phyloP scores from a whole-genome alignment of 2,888 invertebrate genomes.

The Tachystola acroxantha region DNA sequence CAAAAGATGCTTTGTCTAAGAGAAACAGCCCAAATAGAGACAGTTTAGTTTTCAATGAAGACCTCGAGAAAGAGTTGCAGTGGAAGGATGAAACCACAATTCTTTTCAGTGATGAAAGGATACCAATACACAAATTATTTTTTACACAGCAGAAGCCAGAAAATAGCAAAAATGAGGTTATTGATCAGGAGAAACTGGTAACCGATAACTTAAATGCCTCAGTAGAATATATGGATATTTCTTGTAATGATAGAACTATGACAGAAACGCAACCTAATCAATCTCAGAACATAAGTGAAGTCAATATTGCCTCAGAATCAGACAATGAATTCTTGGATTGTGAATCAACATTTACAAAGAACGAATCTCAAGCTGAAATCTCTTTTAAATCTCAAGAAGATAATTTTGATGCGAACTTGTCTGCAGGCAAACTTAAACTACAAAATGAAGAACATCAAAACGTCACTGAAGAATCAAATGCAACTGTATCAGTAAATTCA shows the following conservation, averaged over 20 bases:
- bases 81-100: conserved; percentile 69
- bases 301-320: conserved; percentile 36
- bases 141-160: not conserved
- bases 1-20: conserved; percentile 40
- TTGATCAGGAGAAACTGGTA: conserved; percentile 9
- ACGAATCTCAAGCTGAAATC: conserved; percentile 22
- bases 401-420: not conserved
- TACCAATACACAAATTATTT: conserved; percentile 50
- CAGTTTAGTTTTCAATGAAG: conserved; percentile 59
- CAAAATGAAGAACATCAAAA: conserved; percentile 1
- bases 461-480: conserved; percentile 1
- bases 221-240: conserved; percentile 61
- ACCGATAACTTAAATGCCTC: conserved; percentile 32
- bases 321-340: conserved; percentile 67
- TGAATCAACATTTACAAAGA: conserved; percentile 59
- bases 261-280: conserved; percentile 21
- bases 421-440: conserved; percentile 1
- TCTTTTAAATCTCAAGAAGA: conserved; percentile 4
- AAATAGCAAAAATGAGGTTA: conserved; percentile 5
- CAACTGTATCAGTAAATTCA: conserved; percentile 4
- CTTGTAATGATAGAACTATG: conserved; percentile 44
- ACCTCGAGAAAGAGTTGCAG: conserved; percentile 57
- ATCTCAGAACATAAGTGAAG: conserved; percentile 11
- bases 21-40: conserved; percentile 58
- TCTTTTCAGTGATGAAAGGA: conserved; percentile 56